Evolutionary conservation across 2,797 vertebrate species (phyloP).

Genomic region (Iguana delicatissima): DNA sequence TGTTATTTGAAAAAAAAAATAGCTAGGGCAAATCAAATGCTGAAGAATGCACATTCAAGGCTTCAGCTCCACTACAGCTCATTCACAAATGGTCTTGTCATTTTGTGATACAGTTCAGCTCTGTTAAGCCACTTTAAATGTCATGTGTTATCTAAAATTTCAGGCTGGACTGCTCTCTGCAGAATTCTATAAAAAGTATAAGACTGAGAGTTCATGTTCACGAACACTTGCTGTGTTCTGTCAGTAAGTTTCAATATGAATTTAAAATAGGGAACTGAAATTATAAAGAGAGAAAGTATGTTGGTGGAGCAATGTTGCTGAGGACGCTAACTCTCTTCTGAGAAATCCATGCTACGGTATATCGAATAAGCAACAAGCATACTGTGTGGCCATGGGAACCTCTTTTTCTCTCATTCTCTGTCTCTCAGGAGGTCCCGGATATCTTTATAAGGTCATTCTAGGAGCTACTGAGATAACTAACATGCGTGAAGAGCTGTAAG

Average conservation of each 20-base stretch:
- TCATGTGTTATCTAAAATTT: no score
- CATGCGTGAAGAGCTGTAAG: not conserved
- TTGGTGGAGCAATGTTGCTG: not conserved
- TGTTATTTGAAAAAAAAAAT: not conserved
- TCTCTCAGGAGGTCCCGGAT: not conserved
- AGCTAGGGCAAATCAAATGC: constrained; percentile 32
- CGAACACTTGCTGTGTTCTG: not conserved
- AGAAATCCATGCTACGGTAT: not conserved
- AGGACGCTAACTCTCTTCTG: no score
- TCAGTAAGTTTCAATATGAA: not conserved
- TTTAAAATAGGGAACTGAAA: not conserved
- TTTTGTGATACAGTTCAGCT: not conserved
- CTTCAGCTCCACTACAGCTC: constrained; percentile 30
- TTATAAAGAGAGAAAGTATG: not conserved
- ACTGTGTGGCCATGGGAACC: not conserved
- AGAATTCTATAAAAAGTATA: no score
- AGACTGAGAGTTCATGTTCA: not conserved
- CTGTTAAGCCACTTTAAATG: no score
- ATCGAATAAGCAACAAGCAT: not conserved
- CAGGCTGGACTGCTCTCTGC: no score
- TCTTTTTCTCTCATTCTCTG: accelerated
- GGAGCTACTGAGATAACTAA: not conserved
- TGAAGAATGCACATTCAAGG: constrained; percentile 12
- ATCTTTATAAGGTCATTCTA: not conserved
- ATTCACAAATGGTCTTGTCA: not conserved